These are phyloP conservation scores for Alloscopus bannaensis DNA, from an alignment of 2,888 invertebrate species.

Conservation along the genomic window DNA sequence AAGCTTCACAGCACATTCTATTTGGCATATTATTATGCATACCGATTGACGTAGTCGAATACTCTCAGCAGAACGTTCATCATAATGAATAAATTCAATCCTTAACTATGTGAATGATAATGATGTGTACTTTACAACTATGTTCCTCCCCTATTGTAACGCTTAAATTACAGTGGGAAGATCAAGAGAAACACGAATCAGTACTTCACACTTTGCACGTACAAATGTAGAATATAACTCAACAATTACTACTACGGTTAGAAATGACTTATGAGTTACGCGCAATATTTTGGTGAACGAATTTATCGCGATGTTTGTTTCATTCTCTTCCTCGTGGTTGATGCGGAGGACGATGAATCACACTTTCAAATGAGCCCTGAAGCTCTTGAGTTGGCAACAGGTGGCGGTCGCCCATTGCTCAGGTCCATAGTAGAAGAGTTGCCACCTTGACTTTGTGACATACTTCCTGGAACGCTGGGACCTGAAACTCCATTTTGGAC, in stretches of 20 bases:
- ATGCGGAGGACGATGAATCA: constrained; percentile 53
- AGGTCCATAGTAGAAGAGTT: constrained; percentile 63
- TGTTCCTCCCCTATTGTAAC: constrained; percentile 36
- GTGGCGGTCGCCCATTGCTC: constrained; percentile 62
- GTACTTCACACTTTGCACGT: constrained; percentile 29
- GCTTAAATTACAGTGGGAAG: constrained; percentile 50
- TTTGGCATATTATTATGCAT: constrained; percentile 45
- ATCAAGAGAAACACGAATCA: constrained; percentile 49
- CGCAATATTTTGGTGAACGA: constrained; percentile 31
- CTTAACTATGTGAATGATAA: background rate
- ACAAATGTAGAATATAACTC: constrained; percentile 10
- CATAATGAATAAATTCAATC: background rate
- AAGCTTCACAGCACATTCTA: constrained; percentile 53
- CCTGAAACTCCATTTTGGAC: constrained; percentile 61
- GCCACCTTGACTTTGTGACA: constrained; percentile 58
- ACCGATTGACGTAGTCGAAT: constrained; percentile 1
- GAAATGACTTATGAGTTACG: constrained; percentile 40
- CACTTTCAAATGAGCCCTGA: constrained; percentile 67
- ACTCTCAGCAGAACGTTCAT: no score
- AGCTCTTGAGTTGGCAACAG: constrained; percentile 59
- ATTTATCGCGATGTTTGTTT: constrained; percentile 46
- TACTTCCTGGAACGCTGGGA: constrained; percentile 50
- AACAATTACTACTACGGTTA: constrained; percentile 9
- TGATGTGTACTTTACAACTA: constrained; percentile 16
- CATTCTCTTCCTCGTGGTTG: constrained; percentile 49